A percentile compares a stretch with the other conserved stretches of the same genome.
Conservation (phyloP, 2,888 invertebrate species). For the Disparrhopalites patrizii region DNA sequence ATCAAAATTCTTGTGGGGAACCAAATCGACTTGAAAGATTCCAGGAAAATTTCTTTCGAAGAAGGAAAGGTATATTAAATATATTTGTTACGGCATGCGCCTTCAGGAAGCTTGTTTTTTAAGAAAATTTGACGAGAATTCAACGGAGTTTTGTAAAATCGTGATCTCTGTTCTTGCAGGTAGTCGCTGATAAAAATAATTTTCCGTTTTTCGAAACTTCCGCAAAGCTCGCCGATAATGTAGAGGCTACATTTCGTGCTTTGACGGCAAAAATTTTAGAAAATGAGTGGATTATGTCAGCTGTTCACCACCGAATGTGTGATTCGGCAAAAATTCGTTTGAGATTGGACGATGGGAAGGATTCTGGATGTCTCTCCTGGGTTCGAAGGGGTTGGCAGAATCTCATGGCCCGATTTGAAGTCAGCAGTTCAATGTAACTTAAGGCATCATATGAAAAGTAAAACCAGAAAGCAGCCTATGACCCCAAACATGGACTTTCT, state of each 20-base stretch:
- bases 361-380: conserved; percentile 3
- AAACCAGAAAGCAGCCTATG: no score
- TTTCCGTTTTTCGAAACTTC: conserved; percentile 44
- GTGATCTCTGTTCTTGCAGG: no score
- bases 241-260: conserved; percentile 40
- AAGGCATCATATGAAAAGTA: no score
- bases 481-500: no score
- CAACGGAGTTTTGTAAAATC: conserved; percentile 10
- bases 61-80: conserved; percentile 45
- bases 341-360: neutral
- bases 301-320: conserved; percentile 35
- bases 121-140: no score
- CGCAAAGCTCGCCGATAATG: conserved; percentile 45
- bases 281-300: conserved; percentile 38
- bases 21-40: conserved; percentile 40
- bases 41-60: conserved; percentile 31
- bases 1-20: conserved; percentile 45
- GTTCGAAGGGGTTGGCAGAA: conserved; percentile 20
- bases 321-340: conserved; percentile 27
- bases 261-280: conserved; percentile 42
- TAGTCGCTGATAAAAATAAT: conserved; percentile 38
- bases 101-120: no score
- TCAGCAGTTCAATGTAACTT: neutral
- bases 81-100: no score
- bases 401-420: conserved; percentile 2